phyloP scores from a whole-genome alignment of 2,113 vertebrate species.

The Petrocephalus zakoni region DNA sequence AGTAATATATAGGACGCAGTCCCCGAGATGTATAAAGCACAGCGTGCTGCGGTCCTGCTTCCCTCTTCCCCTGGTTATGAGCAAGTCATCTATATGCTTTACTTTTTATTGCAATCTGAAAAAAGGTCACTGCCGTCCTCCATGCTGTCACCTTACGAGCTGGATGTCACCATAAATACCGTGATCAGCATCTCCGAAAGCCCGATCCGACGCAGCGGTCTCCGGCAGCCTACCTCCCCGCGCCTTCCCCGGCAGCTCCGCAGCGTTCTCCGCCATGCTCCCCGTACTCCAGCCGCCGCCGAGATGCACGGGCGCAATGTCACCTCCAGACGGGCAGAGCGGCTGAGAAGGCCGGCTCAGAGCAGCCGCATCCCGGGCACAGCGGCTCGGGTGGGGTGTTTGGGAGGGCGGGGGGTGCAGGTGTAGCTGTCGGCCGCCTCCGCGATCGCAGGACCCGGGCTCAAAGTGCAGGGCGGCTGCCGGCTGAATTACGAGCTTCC shows the following conservation, averaged over 20 bases:
- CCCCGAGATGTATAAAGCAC: not conserved
- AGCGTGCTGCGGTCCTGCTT: not conserved
- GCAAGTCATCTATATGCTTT: not conserved
- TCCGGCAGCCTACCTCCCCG: slow-evolving; percentile 45
- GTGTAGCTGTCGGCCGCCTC: slow-evolving; percentile 29
- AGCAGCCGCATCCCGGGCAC: slow-evolving; percentile 29
- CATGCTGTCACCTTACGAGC: not conserved
- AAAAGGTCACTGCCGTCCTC: not conserved
- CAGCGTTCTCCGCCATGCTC: slow-evolving; percentile 52
- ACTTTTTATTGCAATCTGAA: not conserved
- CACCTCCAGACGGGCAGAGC: slow-evolving; percentile 40
- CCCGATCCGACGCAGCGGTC: not conserved
- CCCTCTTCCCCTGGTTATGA: not conserved
- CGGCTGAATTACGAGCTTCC: not conserved
- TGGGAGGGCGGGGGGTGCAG: slow-evolving; percentile 16
- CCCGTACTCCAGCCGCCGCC: slow-evolving; percentile 13
- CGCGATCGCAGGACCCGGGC: slow-evolving; percentile 6
- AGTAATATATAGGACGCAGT: not conserved
- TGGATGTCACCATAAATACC: not conserved
- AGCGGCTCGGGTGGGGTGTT: too few relatives aligned
- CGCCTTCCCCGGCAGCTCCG: slow-evolving; percentile 28
- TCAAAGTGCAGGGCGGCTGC: not conserved
- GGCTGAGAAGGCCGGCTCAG: slow-evolving; percentile 25
- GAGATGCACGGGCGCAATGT: slow-evolving; percentile 28
- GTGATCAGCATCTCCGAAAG: not conserved